phyloP scores from a whole-genome alignment of 2,888 invertebrate genomes.

The Sycophila texana region DNA sequence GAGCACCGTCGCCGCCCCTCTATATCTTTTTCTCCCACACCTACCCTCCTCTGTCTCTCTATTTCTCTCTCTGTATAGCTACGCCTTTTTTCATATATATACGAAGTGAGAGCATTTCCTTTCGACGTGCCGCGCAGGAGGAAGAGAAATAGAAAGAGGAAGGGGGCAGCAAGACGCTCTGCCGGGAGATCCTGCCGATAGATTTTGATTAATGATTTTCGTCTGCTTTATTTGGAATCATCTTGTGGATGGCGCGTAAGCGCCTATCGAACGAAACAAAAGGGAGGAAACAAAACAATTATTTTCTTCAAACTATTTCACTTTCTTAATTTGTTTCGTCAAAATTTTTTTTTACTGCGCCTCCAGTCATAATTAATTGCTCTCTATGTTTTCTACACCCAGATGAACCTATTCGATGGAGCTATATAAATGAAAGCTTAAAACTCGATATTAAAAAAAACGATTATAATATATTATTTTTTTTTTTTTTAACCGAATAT shows the following conservation, averaged over 20 bases:
- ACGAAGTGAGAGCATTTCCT: slow-evolving; percentile 46
- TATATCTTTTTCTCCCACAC: neutral
- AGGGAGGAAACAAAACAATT: slow-evolving; percentile 55
- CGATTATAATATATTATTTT: neutral
- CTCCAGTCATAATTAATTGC: slow-evolving; percentile 36
- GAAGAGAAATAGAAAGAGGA: slow-evolving; percentile 45
- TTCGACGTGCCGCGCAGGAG: slow-evolving; percentile 20
- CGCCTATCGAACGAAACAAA: slow-evolving; percentile 50
- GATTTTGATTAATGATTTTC: slow-evolving; percentile 64
- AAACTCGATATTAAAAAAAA: neutral
- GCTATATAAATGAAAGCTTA: neutral
- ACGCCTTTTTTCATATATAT: slow-evolving; percentile 25
- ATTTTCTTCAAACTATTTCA: slow-evolving; percentile 53
- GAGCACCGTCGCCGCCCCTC: neutral
- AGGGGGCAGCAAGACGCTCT: slow-evolving; percentile 39
- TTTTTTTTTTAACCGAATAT: neutral
- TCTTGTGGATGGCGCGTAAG: slow-evolving; percentile 7
- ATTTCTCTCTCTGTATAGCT: slow-evolving; percentile 1
- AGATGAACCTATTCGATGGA: neutral
- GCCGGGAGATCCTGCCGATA: slow-evolving; percentile 60
- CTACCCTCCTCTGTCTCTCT: neutral
- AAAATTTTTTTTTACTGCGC: slow-evolving; percentile 33
- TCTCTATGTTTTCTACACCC: neutral
- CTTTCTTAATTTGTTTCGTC: slow-evolving; percentile 58
- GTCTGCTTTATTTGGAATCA: slow-evolving; percentile 42